Conservation (phyloP, 2,113 vertebrate genomes). For the Felis chaus region DNA sequence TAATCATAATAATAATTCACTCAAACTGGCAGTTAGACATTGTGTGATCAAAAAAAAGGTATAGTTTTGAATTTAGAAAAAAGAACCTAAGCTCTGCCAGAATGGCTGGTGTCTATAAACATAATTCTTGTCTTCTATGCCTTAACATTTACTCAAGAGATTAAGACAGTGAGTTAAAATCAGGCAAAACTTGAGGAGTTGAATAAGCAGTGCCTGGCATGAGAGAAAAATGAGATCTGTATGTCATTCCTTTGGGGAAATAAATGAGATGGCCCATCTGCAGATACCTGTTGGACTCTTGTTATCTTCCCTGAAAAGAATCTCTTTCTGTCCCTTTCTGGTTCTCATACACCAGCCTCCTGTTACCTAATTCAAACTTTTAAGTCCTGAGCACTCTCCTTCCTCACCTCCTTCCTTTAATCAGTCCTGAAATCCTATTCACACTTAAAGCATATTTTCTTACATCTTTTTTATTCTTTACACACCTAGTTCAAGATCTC, state of each 20-base stretch:
- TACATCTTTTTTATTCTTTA: neutral
- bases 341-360: neutral
- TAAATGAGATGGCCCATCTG: neutral
- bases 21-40: neutral
- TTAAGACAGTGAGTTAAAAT: neutral
- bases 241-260: neutral
- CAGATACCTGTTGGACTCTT: neutral
- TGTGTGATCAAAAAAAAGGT: neutral
- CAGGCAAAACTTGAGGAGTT: neutral
- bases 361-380: neutral
- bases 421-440: neutral
- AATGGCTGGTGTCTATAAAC: neutral
- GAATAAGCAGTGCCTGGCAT: neutral
- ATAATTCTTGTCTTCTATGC: neutral
- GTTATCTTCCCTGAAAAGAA: neutral
- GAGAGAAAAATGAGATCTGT: neutral
- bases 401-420: neutral
- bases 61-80: constrained; percentile 16
- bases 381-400: neutral
- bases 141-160: constrained; percentile 5
- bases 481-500: neutral
- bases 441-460: neutral
- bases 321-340: neutral
- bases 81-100: neutral
- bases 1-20: neutral